phyloP scores from a whole-genome alignment of 2,888 invertebrate genomes.

The Druceiella hillmani region DNA sequence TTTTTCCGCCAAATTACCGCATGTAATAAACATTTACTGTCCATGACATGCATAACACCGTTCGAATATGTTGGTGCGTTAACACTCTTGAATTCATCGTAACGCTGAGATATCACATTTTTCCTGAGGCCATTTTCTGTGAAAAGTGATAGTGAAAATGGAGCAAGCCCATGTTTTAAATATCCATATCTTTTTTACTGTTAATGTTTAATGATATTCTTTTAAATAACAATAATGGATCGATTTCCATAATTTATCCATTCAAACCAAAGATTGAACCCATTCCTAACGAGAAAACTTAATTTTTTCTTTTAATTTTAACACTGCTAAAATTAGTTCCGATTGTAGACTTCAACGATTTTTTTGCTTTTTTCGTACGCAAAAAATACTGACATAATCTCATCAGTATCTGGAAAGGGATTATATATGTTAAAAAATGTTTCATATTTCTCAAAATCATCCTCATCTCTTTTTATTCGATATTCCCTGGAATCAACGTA shows the following conservation, averaged over 20 bases:
- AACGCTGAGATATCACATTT: conserved; percentile 15
- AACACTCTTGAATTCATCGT: conserved; percentile 7
- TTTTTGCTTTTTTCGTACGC: conserved; percentile 25
- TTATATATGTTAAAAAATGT: conserved; percentile 24
- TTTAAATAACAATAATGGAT: conserved; percentile 23
- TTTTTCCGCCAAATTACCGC: conserved; percentile 20
- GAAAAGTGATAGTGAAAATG: conserved; percentile 24
- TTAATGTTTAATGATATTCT: conserved; percentile 20
- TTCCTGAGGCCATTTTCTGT: conserved; percentile 18
- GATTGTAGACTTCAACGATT: conserved; percentile 21
- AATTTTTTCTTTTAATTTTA: conserved; percentile 25
- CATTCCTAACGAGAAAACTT: conserved; percentile 24
- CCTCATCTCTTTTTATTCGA: conserved; percentile 26
- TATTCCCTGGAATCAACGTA: conserved; percentile 26
- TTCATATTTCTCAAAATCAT: conserved; percentile 23
- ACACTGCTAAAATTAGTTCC: conserved; percentile 24
- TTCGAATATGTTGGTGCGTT: conserved; percentile 2
- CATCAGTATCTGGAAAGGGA: conserved; percentile 26
- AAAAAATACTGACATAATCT: conserved; percentile 25
- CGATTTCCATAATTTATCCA: conserved; percentile 19
- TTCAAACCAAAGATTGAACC: conserved; percentile 23
- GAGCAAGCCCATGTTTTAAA: conserved; percentile 24
- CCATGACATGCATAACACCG: conserved; percentile 14
- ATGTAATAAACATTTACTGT: conserved; percentile 23
- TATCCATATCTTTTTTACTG: conserved; percentile 23